These are phyloP conservation scores for Ricordea florida DNA, from an alignment of 92 coral and sea anemone species.

Conservation along the genomic window DNA sequence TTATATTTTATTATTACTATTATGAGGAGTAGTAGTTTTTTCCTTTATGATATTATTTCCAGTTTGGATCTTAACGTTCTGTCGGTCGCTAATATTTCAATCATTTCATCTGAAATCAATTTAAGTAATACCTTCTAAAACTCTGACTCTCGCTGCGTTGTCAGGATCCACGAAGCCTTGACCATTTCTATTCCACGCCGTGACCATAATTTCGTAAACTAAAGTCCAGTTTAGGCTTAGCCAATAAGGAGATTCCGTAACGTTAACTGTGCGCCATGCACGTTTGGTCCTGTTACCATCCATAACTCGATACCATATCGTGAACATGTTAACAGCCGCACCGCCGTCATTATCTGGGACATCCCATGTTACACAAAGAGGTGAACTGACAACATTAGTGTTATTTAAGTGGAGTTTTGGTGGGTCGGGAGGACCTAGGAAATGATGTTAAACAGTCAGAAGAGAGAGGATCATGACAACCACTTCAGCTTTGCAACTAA, in stretches of 20 bases:
- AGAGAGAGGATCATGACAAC: too few species aligned
- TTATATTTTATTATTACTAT: too few species aligned
- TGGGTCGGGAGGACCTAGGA: background rate
- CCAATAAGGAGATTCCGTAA: background rate
- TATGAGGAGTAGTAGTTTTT: too few species aligned
- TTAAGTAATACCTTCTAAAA: slow-evolving; percentile 21
- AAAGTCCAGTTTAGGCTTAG: background rate
- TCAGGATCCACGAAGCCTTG: slow-evolving; percentile 6
- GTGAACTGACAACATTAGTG: background rate
- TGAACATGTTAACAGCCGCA: background rate
- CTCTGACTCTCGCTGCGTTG: slow-evolving; percentile 4
- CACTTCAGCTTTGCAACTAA: too few species aligned
- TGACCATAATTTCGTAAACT: slow-evolving; percentile 18
- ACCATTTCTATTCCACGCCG: slow-evolving; percentile 29
- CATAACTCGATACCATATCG: slow-evolving; percentile 1
- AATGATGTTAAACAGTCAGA: too few species aligned
- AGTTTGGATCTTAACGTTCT: too few species aligned
- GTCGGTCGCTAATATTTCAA: too few species aligned
- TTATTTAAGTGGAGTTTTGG: background rate
- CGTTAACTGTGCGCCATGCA: background rate
- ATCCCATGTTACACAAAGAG: background rate
- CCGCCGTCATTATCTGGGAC: background rate
- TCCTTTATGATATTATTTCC: too few species aligned
- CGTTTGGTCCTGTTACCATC: background rate
- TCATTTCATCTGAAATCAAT: too few species aligned